Percentiles rank a stretch among this genome's conserved stretches.
Evolutionary conservation across 2,113 vertebrate genomes (phyloP).

Genomic region (Dromiciops gliroides): DNA sequence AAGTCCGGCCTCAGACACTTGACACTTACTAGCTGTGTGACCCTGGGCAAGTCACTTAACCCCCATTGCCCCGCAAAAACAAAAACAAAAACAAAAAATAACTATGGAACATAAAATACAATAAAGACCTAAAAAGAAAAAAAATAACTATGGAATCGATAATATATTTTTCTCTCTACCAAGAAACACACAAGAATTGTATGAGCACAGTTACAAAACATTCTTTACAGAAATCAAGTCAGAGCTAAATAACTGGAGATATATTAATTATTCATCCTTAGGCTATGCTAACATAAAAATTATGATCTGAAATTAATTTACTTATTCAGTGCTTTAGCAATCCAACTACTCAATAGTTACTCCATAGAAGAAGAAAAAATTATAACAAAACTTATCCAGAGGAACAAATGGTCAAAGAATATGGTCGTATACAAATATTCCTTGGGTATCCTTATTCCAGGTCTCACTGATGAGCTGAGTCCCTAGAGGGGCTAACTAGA

Average conservation of each 20-base stretch:
- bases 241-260: background rate
- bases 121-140: no score
- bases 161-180: no score
- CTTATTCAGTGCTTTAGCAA: background rate
- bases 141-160: no score
- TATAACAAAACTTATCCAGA: background rate
- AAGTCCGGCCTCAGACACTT: no score
- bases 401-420: no score
- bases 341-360: background rate
- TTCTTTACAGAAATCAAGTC: background rate
- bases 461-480: background rate
- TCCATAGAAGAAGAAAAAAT: background rate
- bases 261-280: background rate
- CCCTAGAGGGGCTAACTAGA: background rate
- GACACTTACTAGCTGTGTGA: no score
- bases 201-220: background rate
- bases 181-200: background rate
- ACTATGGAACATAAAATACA: no score
- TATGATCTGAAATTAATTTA: background rate
- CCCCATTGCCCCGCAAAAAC: no score
- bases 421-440: background rate
- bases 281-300: background rate
- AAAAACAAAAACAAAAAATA: no score
- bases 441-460: background rate
- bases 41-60: no score